Base-by-base conservation (phyloP, 2,113 vertebrate genomes). In the Galemys pyrenaicus region DNA sequence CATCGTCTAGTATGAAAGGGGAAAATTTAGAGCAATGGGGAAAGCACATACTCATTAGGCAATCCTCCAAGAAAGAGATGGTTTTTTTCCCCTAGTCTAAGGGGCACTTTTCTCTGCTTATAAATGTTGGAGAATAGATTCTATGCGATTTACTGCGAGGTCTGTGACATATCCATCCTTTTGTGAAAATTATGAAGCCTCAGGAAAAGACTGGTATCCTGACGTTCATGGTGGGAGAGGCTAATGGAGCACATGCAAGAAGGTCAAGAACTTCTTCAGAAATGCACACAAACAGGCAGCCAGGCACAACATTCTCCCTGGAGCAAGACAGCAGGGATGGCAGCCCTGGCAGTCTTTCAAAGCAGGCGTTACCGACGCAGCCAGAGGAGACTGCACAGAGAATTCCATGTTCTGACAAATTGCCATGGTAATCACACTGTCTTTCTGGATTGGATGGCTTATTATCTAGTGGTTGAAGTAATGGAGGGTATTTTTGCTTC, bases 401-500 rank as follows among this genome's bases (percentile, higher is more conserved):
- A 77, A 74, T 75, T 58, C 28, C 19, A 9, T 30, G 75, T 83
- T 81, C 85, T 90, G 85, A 80, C 49, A 94, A 46, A 85, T 19
- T 62, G 81, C 93, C 85, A 39, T 68, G 91, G 91, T 87, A 12
- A 92, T 92, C 60, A 37, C 71, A 30, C 46, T 68, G 88, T 65
- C 71, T 35, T 94, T 75, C 85, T 81, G 68, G 28, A 54, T 67
- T 28, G 62, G 81, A 68, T 20, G 73, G 70, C 93, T 75, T 71
- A 86, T 91, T 91, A 75, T 83, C 75, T 41, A 74, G 80, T 71
- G 65, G 87, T 87, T 85, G 94, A 75, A 73, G 67, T 67, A 95
- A 92, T 68, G 75, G 32, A 81, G 54, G 77, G 56, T 78, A 68
- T 60, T 77, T 93, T 84, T 94, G 71, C 35, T 94, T 92, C 58